Conservation (phyloP, 2,797 vertebrate genomes). For the Bryconaethiops microstoma region DNA sequence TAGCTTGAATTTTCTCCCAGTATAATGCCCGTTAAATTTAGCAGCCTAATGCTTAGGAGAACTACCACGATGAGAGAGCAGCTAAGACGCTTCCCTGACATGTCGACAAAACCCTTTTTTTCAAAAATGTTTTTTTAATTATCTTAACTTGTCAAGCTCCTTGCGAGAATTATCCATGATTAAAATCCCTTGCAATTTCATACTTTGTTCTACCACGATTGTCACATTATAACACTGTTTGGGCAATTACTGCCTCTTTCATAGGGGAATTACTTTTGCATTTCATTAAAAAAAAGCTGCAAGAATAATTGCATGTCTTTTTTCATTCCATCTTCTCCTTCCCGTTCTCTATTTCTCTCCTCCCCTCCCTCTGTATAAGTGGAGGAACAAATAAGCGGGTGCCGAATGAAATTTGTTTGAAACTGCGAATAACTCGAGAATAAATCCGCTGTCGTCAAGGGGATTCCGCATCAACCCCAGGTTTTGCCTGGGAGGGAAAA, state of each 20-base stretch:
- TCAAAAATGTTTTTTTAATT: slow-evolving; percentile 64
- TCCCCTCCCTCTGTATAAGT: slow-evolving; percentile 48
- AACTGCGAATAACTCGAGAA: slow-evolving; percentile 65
- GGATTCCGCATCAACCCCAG: slow-evolving; percentile 61
- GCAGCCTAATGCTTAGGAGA: slow-evolving; percentile 38
- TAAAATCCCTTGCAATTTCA: slow-evolving; percentile 73
- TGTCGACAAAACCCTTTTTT: slow-evolving; percentile 55
- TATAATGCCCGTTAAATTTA: slow-evolving; percentile 58
- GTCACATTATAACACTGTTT: slow-evolving; percentile 81
- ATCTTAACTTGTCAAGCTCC: slow-evolving; percentile 73
- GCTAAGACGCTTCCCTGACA: slow-evolving; percentile 56
- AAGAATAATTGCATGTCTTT: slow-evolving; percentile 73
- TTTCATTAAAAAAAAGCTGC: slow-evolving; percentile 74
- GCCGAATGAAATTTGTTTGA: slow-evolving; percentile 60
- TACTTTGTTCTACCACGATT: slow-evolving; percentile 76
- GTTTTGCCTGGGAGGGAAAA: slow-evolving; percentile 66
- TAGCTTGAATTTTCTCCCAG: slow-evolving; percentile 30
- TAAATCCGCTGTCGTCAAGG: slow-evolving; percentile 58
- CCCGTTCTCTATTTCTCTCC: slow-evolving; percentile 47
- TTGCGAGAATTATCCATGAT: slow-evolving; percentile 66
- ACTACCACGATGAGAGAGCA: slow-evolving; percentile 26
- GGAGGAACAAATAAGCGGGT: slow-evolving; percentile 47
- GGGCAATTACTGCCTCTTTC: slow-evolving; percentile 77
- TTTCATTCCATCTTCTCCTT: slow-evolving; percentile 58
- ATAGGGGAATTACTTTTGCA: slow-evolving; percentile 76